phyloP scores from a whole-genome alignment of 2,113 vertebrate genomes.

The Gyps fulvus region DNA sequence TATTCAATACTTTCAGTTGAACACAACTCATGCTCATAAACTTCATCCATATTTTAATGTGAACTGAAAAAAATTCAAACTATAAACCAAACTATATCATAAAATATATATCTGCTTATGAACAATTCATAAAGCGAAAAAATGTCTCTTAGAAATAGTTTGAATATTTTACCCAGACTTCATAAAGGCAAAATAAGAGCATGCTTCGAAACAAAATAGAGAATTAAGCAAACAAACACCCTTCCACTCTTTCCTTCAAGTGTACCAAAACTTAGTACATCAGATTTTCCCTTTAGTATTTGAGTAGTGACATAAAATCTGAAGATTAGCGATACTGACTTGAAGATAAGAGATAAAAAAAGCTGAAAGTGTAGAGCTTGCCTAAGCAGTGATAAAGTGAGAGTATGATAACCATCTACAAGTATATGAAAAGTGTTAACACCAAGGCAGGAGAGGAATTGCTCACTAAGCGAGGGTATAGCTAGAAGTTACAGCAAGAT shows the following conservation, averaged over 20 bases:
- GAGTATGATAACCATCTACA: slow-evolving; percentile 48
- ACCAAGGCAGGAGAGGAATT: not conserved
- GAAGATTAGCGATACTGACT: not conserved
- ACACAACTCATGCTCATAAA: not conserved
- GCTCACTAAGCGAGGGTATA: not conserved
- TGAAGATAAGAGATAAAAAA: not conserved
- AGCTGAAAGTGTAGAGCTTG: not conserved
- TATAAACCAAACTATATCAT: not conserved
- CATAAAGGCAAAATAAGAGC: not conserved
- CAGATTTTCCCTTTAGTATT: not conserved
- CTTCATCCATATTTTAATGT: not conserved
- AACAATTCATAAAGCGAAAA: not conserved
- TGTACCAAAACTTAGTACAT: not conserved
- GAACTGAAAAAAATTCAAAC: not conserved
- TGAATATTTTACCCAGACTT: not conserved
- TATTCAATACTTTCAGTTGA: not conserved
- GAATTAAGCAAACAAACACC: not conserved
- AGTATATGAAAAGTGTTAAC: slow-evolving; percentile 14
- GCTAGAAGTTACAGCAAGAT: slow-evolving; percentile 5
- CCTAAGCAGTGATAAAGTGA: slow-evolving; percentile 11
- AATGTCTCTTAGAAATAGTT: not conserved
- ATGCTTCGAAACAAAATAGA: not conserved
- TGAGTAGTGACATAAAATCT: not conserved
- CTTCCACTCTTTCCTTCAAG: not conserved
- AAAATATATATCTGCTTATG: not conserved